Evolutionary conservation across 1,140 invertebrate genomes (phyloP), one percentile per base, ranked within the genome.

Genomic region (Coelopa frigida): DNA sequence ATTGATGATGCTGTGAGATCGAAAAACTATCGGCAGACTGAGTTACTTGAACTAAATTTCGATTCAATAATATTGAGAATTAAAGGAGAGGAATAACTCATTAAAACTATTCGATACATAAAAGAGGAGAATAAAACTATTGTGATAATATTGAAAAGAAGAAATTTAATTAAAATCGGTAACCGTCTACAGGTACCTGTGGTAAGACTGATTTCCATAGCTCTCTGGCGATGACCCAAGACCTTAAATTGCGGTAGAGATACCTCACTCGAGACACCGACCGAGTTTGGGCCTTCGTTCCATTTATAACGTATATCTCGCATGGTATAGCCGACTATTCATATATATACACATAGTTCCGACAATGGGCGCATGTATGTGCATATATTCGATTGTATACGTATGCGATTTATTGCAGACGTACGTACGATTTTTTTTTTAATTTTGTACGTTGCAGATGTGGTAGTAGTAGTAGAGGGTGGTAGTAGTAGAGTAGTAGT

Each of bases 181-280:
- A 66, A 68, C 66, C 66, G 66, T 69, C 74, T 75, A 75, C 75
- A 69, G 66, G 68, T 88, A 93, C 88, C 88, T 81, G 89, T 91
- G 66, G 87, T 89, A 63, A 92, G 83, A 73, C 85, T 89, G 77
- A 90, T 89, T 74, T 90, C 87, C 82, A 88, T 87, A 57, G 85
- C 85, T 61, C 85, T 85, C 73, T 90, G 87, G 57, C 86, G 82
- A 75, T 89, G 86, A 55, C 87, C 87, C 64, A 89, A 80, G 67
- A 90, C 86, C 78, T 93, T 90, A 81, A 94, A 94, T 76, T 94
- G 91, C 62, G 91, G 91, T 66, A 94, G 80, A 57, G 89, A 90
- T 65, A 95, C 89, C 73, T 93, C 89, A 73, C 83, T 85, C 70
- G 88, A 88, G 53, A 94, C 87, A 62, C 88, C 87, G 62, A 94